Base-by-base conservation (phyloP, 2,113 vertebrate genomes). In the Anas platyrhynchos region DNA sequence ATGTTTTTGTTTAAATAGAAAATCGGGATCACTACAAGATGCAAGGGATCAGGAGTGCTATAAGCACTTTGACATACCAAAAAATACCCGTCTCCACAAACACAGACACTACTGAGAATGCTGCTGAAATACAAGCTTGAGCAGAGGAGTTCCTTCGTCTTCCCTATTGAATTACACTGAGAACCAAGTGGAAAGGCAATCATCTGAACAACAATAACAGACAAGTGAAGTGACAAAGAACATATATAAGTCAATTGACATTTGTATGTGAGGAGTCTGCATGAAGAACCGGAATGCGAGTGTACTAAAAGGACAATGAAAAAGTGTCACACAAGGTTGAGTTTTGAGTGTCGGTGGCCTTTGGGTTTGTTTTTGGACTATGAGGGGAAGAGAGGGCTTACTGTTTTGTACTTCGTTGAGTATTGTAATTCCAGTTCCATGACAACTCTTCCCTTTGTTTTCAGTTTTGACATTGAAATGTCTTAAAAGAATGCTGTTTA, bases 21-120 rank as follows among this genome's bases (percentile, higher is more conserved):
- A 5, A 16, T 1, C 0, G 16, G 10, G 0, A 43, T 2, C 8
- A 2, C 0, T 36, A 9, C 34, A 48, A 34, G 11, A n/a, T 0
- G 0, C 56, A 6, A 1, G 36, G n/a, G 6, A 16, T 1, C 0
- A 26, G 10, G 0, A 43, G 3, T 17, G 2, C 0, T 36, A 9
- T 41, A 5, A 20, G 6, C 29, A 46, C 17, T 21, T 34, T 36
- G 18, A 58, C 26, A 3, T 26, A 31, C 2, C 0, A 3, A 56
- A 74, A 50, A n/a, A n/a, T n/a, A n/a, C n/a, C n/a, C n/a, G n/a
- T n/a, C 15, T 56, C 32, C 81, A 32, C 31, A 31, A 46, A 32
- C 27, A 62, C 5, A n/a, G 18, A 16, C 61, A 7, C 34, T 65
- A 3, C 23, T 79, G 77, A 50, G 31, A n/a, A 17, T 56, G 54